Evolutionary conservation across 1,140 invertebrate genomes (phyloP), one percentile per base, ranked within the genome.

Genomic region (Ruditapes philippinarum): DNA sequence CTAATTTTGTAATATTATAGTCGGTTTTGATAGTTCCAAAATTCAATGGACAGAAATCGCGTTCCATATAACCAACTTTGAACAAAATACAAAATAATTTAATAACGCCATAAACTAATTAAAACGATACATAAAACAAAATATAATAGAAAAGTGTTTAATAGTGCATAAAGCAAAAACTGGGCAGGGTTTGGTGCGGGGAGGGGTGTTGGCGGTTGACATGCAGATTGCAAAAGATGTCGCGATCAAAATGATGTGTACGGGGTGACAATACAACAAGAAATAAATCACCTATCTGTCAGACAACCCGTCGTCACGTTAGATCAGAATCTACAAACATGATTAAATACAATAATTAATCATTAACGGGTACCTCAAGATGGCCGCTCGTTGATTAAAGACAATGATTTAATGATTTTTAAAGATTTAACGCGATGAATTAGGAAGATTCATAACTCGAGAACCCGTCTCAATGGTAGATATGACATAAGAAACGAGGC

Each of bases 311-410:
- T 62, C 79, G 79, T 57, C 79, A 65, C 22, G 54, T 62, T 62
- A 25, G 54, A 57, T 65, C 33, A 62, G 42, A 65, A 65, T 81
- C 79, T 57, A 40, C 38, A 17, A 62, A 42, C 28, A 57, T 81
- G 79, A 81, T 81, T 81, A 81, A 62, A 65, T 36, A 81, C 40
- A 81, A 81, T 81, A 81, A 81, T 81, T 81, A 65, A 81, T 81
- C 60, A 65, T 54, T 81, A 80, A 51, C 7, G 60, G 36, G 38
- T 81, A 65, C 45, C 36, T 25, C 28, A 36, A 22, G 51, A 65
- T 60, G 57, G 25, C 25, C 40, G 36, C 51, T 25, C 17, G n/a
- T 1, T 65, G 51, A 81, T 57, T 81, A 62, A 81, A 81, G 79
- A 81, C 79, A 81, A 81, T 81, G 65, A 38, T 70, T 70, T 70